Base-by-base conservation (phyloP, 1,140 invertebrate genomes). In the Drosophila auraria region DNA sequence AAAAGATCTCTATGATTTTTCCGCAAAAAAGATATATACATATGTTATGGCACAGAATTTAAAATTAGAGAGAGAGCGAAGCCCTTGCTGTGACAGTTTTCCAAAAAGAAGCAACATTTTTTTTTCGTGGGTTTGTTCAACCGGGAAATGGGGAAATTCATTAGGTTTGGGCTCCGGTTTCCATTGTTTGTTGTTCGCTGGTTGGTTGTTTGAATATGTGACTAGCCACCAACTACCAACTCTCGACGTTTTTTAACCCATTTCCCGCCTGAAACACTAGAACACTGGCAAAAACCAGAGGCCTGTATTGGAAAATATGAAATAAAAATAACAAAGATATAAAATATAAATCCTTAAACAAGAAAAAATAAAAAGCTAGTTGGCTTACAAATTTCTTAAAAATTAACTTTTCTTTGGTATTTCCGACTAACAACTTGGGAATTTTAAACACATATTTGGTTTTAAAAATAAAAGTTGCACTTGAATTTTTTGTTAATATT, bases 101-200 rank as follows among this genome's bases (percentile, higher is more conserved):
- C 47, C 36, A 36, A 51, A 71, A 33, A 40, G 20, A 9, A 70
- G 5, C 30, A 59, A 30, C 33, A 15, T 1, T 40, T 23, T 40
- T 63, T 17, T 40, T 30, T 6, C 7, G 36, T 25, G 30, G 54
- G 38, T 74, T 74, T 74, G 49, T 53, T 74, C 69, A 73, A 74
- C 71, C 71, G 30, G 56, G 69, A 74, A 74, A 50, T 50, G 25
- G 38, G 56, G 69, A 74, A 74, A 50, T 42, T 25, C 36, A 40
- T n/a, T n/a, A 20, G 20, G 20, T 40, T 57, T 23, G 25, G 7
- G 17, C 12, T 38, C 4, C 14, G 4, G 12, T 14, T 27, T n/a
- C n/a, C 14, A 56, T 40, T 40, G 53, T 40, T 51, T 72, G 30
- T 70, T 66, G 59, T 50, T 44, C 61, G 42, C 27, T 42, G 50